Conservation (phyloP, 2,113 vertebrate genomes). For the Nannospalax galili region DNA sequence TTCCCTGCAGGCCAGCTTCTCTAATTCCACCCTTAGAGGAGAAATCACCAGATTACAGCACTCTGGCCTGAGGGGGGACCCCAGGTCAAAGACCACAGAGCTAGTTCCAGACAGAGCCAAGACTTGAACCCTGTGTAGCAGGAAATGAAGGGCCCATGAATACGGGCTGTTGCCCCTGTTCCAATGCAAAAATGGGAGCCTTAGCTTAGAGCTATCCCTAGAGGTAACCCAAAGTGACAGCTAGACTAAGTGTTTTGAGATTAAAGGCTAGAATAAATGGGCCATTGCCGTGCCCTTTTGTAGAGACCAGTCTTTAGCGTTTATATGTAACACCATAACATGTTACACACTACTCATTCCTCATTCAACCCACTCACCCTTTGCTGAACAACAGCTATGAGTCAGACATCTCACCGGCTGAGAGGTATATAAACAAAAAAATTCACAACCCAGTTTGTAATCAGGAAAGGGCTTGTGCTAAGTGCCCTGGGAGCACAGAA, state of each 20-base stretch:
- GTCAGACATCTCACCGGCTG: background rate
- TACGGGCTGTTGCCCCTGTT: background rate
- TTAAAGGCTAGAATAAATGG: background rate
- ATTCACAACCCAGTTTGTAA: background rate
- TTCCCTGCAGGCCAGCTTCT: background rate
- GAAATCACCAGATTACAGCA: background rate
- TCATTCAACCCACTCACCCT: background rate
- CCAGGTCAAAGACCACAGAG: background rate
- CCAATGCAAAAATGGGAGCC: background rate
- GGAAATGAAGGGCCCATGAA: background rate
- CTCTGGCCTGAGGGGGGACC: background rate
- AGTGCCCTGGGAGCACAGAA: background rate
- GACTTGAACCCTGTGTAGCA: background rate
- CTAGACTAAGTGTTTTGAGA: constrained; percentile 7
- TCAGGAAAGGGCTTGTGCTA: background rate
- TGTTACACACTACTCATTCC: background rate
- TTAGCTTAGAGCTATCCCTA: background rate
- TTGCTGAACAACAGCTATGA: background rate
- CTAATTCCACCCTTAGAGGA: background rate
- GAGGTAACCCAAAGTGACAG: background rate
- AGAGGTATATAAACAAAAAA: background rate
- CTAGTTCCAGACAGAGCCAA: background rate
- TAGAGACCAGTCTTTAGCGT: background rate
- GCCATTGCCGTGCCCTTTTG: background rate
- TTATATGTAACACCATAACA: background rate